A percentile compares a stretch with the other conserved stretches of the same genome.
Evolutionary conservation across 1,140 invertebrate species (phyloP).

Genomic region (Heliothis virescens): DNA sequence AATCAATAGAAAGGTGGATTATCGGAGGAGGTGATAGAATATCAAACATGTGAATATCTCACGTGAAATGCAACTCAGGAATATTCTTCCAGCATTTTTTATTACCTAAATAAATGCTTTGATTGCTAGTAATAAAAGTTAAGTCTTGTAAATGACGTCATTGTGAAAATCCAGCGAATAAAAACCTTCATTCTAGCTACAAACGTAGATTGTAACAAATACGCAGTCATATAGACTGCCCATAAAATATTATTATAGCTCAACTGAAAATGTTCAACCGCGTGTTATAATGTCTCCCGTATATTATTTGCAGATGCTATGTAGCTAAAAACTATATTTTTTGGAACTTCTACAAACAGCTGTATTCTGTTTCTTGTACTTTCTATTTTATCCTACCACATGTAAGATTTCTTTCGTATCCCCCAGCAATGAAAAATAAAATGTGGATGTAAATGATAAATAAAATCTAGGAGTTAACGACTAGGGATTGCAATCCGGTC

Average conservation of each 20-base stretch:
- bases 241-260: background rate
- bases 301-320: background rate
- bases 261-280: background rate
- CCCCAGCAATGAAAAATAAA: no score
- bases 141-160: constrained; percentile 14
- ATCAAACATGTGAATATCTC: background rate
- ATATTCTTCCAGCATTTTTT: background rate
- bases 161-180: background rate
- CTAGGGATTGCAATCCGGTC: no score
- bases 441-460: no score
- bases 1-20: background rate
- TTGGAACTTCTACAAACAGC: no score
- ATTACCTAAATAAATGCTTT: background rate
- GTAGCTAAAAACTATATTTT: no score
- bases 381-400: no score
- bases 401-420: no score
- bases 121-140: constrained; percentile 20
- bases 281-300: background rate
- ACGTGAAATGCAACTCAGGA: background rate
- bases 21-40: background rate
- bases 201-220: background rate
- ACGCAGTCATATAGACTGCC: background rate
- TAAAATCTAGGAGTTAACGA: no score
- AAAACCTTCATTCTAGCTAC: constrained; percentile 1
- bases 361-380: no score